Evolutionary conservation across 2,888 invertebrate species (phyloP).

Genomic region (Megamerina dolium): DNA sequence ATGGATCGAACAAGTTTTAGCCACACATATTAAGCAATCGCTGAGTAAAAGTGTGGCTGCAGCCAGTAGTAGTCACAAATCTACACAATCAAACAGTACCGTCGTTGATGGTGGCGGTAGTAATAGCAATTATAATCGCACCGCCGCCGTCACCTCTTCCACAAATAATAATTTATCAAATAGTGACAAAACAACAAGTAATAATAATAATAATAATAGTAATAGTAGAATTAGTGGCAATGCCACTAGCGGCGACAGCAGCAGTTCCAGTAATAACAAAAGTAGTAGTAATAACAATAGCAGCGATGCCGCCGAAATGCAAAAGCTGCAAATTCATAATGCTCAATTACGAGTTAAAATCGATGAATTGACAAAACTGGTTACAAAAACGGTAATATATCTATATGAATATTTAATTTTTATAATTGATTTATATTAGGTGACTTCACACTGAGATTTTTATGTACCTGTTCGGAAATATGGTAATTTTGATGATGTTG

Average conservation of each 20-base stretch:
- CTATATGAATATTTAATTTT: background rate
- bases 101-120: too few species aligned
- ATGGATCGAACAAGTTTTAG: constrained; percentile 45
- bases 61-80: constrained; percentile 38
- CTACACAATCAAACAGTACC: constrained; percentile 38
- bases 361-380: constrained; percentile 66
- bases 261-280: constrained; percentile 23
- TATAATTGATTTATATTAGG: too few species aligned
- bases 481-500: too few species aligned
- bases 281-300: constrained; percentile 23
- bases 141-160: constrained; percentile 22
- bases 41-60: constrained; percentile 24
- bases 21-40: constrained; percentile 39
- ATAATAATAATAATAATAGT: constrained; percentile 35
- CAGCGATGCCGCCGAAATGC: constrained; percentile 28
- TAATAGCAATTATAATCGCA: constrained; percentile 29
- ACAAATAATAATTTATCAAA: constrained; percentile 28
- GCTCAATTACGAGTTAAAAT: constrained; percentile 60
- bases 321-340: constrained; percentile 56
- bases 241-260: constrained; percentile 25
- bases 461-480: too few species aligned
- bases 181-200: constrained; percentile 23
- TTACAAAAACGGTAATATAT: constrained; percentile 67
- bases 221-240: constrained; percentile 39
- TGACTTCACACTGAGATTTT: too few species aligned